Evolutionary conservation across 2,888 invertebrate genomes (phyloP).

Genomic region (Agrilus cyanescens): DNA sequence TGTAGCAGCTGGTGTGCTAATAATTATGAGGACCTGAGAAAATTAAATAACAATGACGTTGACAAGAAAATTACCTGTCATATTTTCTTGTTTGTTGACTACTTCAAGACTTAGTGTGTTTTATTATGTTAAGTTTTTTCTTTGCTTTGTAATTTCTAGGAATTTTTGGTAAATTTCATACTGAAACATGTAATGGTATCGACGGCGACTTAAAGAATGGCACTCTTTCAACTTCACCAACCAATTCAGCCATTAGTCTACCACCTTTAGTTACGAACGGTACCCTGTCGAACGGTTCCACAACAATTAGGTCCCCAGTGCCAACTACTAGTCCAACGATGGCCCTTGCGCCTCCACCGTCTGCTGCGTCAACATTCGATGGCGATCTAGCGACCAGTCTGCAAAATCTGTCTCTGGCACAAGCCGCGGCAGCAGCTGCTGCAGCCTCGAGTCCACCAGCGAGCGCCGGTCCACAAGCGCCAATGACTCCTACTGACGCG

Average conservation of each 20-base stretch:
- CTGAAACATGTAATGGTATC: conserved; percentile 14
- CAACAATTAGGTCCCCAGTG: conserved; percentile 33
- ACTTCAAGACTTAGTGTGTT: no score
- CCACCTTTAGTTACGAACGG: conserved; percentile 28
- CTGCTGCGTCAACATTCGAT: conserved; percentile 68
- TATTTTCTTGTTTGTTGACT: no score
- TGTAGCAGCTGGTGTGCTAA: no score
- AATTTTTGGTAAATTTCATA: conserved; percentile 52
- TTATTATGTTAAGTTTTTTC: no score
- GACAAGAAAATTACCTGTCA: no score
- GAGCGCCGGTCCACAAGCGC: conserved; percentile 20
- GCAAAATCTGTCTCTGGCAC: conserved; percentile 23
- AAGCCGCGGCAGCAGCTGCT: conserved; percentile 24
- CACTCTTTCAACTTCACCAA: conserved; percentile 37
- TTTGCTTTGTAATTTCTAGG: no score
- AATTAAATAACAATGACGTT: no score
- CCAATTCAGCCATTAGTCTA: conserved; percentile 12
- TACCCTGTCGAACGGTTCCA: conserved; percentile 27
- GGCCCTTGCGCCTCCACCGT: conserved; percentile 35
- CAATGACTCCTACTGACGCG: conserved; percentile 34
- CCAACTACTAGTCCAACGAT: conserved; percentile 55
- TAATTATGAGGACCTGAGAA: no score
- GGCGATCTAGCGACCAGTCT: conserved; percentile 45
- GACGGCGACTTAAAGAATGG: conserved; percentile 29
- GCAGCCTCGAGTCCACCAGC: conserved; percentile 32